Percentiles rank a stretch among this genome's conserved stretches.
These are phyloP conservation scores for Cataglyphis livida DNA, from an alignment of 2,888 invertebrate species.

Conservation along the genomic window DNA sequence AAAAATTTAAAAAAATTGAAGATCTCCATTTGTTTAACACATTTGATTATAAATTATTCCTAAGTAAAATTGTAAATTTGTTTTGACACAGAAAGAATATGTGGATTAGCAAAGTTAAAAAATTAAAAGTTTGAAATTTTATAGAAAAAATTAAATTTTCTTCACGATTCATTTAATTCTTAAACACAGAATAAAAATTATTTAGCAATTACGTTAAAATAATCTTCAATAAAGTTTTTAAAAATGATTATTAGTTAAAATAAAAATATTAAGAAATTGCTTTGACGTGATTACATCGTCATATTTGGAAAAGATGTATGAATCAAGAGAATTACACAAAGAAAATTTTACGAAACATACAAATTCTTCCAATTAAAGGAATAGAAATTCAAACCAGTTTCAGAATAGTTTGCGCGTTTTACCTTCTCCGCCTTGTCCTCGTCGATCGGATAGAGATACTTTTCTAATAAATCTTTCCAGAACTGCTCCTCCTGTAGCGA, in stretches of 20 bases:
- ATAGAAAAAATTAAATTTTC: background rate
- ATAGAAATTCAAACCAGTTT: background rate
- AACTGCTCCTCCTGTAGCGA: conserved; percentile 94
- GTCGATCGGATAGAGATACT: conserved; percentile 97
- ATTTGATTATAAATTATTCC: background rate
- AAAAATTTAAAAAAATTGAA: background rate
- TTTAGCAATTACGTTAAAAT: background rate
- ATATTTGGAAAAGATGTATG: background rate
- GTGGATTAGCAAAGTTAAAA: background rate
- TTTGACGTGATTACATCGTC: background rate
- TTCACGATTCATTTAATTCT: background rate
- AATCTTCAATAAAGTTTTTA: background rate
- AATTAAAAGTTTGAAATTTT: background rate
- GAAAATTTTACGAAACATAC: background rate
- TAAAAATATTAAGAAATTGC: background rate
- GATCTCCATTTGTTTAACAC: background rate
- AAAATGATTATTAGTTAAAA: background rate
- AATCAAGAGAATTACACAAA: background rate
- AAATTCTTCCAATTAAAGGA: background rate
- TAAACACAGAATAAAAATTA: background rate
- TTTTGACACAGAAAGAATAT: background rate
- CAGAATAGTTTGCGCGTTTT: conserved; percentile 73
- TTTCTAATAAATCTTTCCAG: conserved; percentile 97
- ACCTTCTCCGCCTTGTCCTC: conserved; percentile 97
- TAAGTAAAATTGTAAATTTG: background rate